Percentiles rank a stretch among this genome's conserved stretches.
Evolutionary conservation across 2,888 invertebrate species (phyloP).

Genomic region (Caenorhabditis macrosperma): DNA sequence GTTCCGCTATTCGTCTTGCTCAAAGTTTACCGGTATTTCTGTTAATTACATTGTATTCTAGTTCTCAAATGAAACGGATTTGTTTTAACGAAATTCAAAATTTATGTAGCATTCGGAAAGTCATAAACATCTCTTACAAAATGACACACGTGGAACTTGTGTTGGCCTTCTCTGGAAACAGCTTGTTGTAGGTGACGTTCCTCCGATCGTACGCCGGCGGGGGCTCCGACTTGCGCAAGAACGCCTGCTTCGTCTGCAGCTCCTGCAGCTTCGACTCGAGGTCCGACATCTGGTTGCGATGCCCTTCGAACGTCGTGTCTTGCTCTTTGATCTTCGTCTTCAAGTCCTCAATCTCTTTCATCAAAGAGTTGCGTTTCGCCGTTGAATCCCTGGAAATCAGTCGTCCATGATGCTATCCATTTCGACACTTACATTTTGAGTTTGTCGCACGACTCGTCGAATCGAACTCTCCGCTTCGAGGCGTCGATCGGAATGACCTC

Average conservation of each 20-base stretch:
- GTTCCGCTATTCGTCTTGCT: conserved; percentile 12
- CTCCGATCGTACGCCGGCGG: conserved; percentile 63
- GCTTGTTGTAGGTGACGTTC: conserved; percentile 58
- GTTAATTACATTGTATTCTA: background rate
- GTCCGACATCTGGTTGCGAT: conserved; percentile 72
- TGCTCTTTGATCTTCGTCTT: conserved; percentile 72
- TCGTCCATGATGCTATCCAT: background rate
- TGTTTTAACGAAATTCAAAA: background rate
- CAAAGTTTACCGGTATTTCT: background rate
- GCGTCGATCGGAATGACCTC: conserved; percentile 67
- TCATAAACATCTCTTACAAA: too few relatives aligned
- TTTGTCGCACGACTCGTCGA: conserved; percentile 39
- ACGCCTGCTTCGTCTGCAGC: conserved; percentile 66
- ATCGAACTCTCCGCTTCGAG: conserved; percentile 42
- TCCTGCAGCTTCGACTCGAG: conserved; percentile 63
- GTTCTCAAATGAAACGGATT: background rate
- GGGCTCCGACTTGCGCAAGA: conserved; percentile 55
- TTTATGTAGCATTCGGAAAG: too few relatives aligned
- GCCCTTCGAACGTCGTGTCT: conserved; percentile 72
- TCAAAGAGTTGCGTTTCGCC: conserved; percentile 46
- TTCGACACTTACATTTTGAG: conserved; percentile 40
- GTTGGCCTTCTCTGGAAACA: conserved; percentile 62
- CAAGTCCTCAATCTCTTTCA: conserved; percentile 71
- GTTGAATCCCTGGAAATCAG: conserved; percentile 25
- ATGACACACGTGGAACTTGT: conserved; percentile 63